These are phyloP conservation scores for Mus spretus DNA, from an alignment of 2,797 vertebrate species.

Conservation along the genomic window DNA sequence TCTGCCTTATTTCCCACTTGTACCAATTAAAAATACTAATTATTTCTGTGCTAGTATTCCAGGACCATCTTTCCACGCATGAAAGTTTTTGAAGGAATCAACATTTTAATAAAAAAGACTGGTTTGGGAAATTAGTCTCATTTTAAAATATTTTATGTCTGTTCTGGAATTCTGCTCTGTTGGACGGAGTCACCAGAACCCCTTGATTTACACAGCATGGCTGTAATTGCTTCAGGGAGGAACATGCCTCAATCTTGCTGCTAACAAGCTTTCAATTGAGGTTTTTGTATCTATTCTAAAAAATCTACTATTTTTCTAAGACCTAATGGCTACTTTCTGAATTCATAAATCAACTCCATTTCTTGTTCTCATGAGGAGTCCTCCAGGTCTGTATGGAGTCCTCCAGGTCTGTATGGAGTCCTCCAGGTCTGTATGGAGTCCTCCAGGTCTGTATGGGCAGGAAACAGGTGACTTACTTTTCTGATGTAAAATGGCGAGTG, in stretches of 20 bases:
- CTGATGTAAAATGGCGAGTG: background rate
- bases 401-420: conserved; percentile 22
- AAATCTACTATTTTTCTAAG: conserved; percentile 57
- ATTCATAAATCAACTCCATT: conserved; percentile 57
- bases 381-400: conserved; percentile 10
- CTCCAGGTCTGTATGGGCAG: conserved; percentile 60
- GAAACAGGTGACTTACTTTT: conserved; percentile 75
- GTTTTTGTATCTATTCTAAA: conserved; percentile 17
- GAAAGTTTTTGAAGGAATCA: conserved; percentile 67
- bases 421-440: conserved; percentile 23
- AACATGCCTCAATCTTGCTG: background rate
- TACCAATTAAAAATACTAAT: conserved; percentile 83
- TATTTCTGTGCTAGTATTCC: conserved; percentile 77
- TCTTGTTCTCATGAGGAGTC: conserved; percentile 68
- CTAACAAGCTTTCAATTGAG: background rate
- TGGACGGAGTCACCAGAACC: conserved; percentile 63
- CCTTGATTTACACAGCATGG: conserved; percentile 39
- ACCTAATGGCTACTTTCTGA: conserved; percentile 38
- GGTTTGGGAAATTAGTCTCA: conserved; percentile 50
- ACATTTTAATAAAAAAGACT: conserved; percentile 23
- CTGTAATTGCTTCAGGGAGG: conserved; percentile 51
- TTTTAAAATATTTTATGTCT: conserved; percentile 45
- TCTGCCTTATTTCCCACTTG: conserved; percentile 75
- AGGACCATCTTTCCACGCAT: conserved; percentile 72
- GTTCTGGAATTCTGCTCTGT: conserved; percentile 52